Evolutionary conservation across 2,113 vertebrate species (phyloP), one percentile per base, ranked within the genome.

Genomic region (Plecturocebus donacophilus): DNA sequence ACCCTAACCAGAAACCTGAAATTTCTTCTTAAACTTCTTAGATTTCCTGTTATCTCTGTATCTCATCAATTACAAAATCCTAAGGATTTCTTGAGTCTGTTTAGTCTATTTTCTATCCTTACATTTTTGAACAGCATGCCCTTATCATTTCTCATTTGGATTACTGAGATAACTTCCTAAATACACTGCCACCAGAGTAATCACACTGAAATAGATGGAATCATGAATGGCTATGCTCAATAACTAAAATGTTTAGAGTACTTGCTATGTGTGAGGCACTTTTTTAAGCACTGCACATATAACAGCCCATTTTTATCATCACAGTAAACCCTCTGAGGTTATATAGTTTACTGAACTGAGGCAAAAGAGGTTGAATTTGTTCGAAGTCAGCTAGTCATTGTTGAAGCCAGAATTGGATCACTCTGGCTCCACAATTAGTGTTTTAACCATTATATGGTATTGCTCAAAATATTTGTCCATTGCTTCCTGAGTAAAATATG

Each of bases 311-410:
- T 91, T 91, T 73, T 86, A 86, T 61, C 27, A 40, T 95, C 83
- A 71, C 35, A 79, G 7, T 17, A 49, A 42, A 6, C 40, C 10
- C 21, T 79, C 30, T 84, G 42, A 71, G 25, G 73, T 87, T 52
- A 56, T n/a, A 40, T 13, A 79, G 38, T 86, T 91, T 81, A 77
- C 70, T 56, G 68, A 77, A 76, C 38, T 52, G 70, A 68, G 70
- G 66, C 52, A 88, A 42, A 73, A 64, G n/a, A 89, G 27, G 30
- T 75, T 89, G n/a, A 90, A 90, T 84, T 66, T 90, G 68, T 92
- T 49, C 25, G 58, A 56, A 45, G 54, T 85, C n/a, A 81, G 40
- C 40, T 49, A 58, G 64, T 81, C 61, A 66, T 81, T 81, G 82
- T 52, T 0, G 4, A 91, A 87, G 83, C 23, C 32, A 84, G 56